Base-by-base conservation (phyloP, 2,888 invertebrate species). In the Ormyrus labotus region DNA sequence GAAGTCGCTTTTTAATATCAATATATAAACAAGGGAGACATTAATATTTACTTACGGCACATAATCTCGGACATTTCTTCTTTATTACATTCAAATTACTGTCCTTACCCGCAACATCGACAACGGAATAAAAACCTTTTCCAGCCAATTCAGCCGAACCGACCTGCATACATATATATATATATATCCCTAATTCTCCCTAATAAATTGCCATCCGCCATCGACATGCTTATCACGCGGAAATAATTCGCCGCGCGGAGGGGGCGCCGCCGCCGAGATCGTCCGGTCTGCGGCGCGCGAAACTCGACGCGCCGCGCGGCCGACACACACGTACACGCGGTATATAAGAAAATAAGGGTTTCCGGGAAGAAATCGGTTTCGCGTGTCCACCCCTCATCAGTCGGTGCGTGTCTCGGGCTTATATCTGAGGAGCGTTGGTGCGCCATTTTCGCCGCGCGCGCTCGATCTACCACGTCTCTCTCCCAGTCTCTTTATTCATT, bases 311-410 rank as follows among this genome's bases (percentile, higher is more conserved):
- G n/a, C 13, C 34, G 34, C n/a, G 13, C 53, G 11, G 19, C 5
- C 2, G 19, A 19, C 19, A 47, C 63, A 45, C 45, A 51, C 60
- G 60, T 61, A 60, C 0, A 19, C 19, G 19, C 50, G 7, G 5
- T 51, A n/a, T 34, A 45, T 34, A 19, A 13, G 78, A 82, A 64
- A 82, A 78, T 78, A 82, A 82, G 78, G 76, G 83, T 83, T 84
- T 82, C 83, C 77, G 81, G 77, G 86, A 87, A 87, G 85, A 86
- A 86, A 87, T 88, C 85, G 87, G 85, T 88, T 89, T 90, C 86
- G 90, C 90, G 89, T 90, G 90, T 87, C 87, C 87, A 87, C 85
- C 86, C 83, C 84, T 87, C 89, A 88, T 90, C 88, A 88, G 82
- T 74, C 82, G 84, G 83, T 87, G 88, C 89, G 87, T 89, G 89